Percentiles rank a stretch among this genome's conserved stretches.
Conservation (phyloP, 2,888 invertebrate genomes). For the Lycocerus yunnanus region DNA sequence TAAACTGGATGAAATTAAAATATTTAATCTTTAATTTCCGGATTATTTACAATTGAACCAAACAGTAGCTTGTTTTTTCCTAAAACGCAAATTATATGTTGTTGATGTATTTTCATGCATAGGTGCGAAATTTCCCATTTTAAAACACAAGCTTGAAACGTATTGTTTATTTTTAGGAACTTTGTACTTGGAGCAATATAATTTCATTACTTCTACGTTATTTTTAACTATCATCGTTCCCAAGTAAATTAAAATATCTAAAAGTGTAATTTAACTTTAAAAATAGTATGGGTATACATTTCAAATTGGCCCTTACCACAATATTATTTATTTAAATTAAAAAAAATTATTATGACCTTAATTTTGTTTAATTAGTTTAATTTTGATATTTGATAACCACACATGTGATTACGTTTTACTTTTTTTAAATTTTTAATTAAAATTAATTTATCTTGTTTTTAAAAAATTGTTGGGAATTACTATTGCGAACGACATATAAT, state of each 20-base stretch:
- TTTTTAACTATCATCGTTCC: neutral
- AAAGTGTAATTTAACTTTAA: neutral
- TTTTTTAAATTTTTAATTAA: neutral
- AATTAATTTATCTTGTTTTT: neutral
- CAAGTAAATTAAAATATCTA: neutral
- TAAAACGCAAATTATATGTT: neutral
- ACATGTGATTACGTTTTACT: neutral
- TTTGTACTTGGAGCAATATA: neutral
- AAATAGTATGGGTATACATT: neutral
- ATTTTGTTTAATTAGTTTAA: neutral
- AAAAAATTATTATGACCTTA: neutral
- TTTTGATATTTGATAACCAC: neutral
- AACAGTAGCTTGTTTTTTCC: too few relatives aligned
- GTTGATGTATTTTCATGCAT: neutral
- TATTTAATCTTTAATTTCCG: neutral
- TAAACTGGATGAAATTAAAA: neutral
- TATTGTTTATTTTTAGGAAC: neutral
- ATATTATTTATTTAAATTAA: neutral
- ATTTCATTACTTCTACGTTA: neutral
- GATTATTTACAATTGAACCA: neutral
- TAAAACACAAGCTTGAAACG: neutral
- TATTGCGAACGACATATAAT: conserved; percentile 10
- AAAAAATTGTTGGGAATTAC: neutral
- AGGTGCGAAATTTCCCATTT: neutral
- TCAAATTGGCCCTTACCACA: neutral